phyloP scores from a whole-genome alignment of 30 jellyfish, hydroid and myxozoan genomes.

The Sanderia malayensis region DNA sequence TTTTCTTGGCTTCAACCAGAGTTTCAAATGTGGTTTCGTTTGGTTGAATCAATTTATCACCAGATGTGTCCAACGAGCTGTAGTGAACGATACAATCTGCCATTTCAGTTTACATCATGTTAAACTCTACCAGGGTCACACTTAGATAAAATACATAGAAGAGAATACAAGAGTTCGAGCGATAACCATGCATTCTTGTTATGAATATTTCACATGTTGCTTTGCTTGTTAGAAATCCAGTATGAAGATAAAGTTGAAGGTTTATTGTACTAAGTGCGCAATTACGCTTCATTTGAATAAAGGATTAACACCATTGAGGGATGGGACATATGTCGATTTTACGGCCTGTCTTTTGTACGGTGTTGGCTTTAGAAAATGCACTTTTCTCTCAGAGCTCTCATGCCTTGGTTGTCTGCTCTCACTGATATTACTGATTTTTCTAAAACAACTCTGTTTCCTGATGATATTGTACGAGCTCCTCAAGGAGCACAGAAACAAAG shows the following conservation, averaged over 20 bases:
- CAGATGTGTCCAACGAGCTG: slow-evolving; percentile 32
- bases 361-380: too few species aligned
- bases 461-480: not conserved
- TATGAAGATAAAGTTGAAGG: not conserved
- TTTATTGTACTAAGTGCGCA: not conserved
- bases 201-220: not conserved
- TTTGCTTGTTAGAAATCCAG: not conserved
- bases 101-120: slow-evolving; percentile 5
- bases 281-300: not conserved
- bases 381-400: not conserved
- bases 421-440: not conserved
- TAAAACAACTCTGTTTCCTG: not conserved
- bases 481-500: not conserved
- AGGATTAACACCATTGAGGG: not conserved
- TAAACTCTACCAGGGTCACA: not conserved
- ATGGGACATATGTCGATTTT: too few species aligned
- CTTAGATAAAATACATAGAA: not conserved
- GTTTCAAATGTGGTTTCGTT: slow-evolving; percentile 29
- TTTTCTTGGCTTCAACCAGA: slow-evolving; percentile 41
- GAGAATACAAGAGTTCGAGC: not conserved
- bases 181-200: not conserved
- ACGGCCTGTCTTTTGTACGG: not conserved
- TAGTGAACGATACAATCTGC: slow-evolving; percentile 41
- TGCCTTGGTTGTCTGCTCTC: not conserved
- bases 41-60: slow-evolving; percentile 18